phyloP scores from a whole-genome alignment of 2,797 vertebrate species.

The Enteromius anoplus region DNA sequence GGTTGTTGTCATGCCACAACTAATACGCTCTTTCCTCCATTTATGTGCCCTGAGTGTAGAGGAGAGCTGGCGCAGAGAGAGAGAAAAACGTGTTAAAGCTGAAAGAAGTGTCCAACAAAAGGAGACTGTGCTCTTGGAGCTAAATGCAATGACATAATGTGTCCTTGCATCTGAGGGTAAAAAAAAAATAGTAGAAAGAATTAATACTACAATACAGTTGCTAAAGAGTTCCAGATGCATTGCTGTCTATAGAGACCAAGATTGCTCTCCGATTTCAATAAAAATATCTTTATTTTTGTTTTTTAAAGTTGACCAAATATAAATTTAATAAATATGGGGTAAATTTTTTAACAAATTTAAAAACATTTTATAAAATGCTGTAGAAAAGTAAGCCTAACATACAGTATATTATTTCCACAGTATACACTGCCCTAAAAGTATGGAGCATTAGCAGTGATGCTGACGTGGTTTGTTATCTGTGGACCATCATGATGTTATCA shows the following conservation, averaged over 20 bases:
- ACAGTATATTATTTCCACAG: neutral
- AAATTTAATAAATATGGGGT: too few relatives aligned
- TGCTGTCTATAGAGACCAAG: too few relatives aligned
- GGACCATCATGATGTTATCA: neutral
- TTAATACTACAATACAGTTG: neutral
- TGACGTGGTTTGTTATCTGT: neutral
- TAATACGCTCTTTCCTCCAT: slow-evolving; percentile 69
- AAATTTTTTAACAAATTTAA: too few relatives aligned
- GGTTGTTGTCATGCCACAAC: slow-evolving; percentile 70
- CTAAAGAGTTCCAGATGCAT: neutral
- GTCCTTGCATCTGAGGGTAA: neutral
- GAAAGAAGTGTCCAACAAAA: slow-evolving; percentile 29
- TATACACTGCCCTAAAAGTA: neutral
- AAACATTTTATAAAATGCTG: neutral
- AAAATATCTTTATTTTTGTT: too few relatives aligned
- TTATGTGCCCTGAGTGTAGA: slow-evolving; percentile 48
- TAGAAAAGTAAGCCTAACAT: neutral
- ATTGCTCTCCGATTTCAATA: too few relatives aligned
- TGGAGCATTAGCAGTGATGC: neutral
- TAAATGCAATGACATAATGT: slow-evolving; percentile 43
- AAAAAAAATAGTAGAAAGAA: neutral
- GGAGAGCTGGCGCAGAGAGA: slow-evolving; percentile 30
- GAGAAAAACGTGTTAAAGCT: slow-evolving; percentile 3
- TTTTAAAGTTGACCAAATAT: too few relatives aligned
- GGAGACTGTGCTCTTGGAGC: slow-evolving; percentile 34